These are phyloP conservation scores for Hypotaenidia okinawae DNA, from an alignment of 2,797 vertebrate genomes.

Conservation along the genomic window DNA sequence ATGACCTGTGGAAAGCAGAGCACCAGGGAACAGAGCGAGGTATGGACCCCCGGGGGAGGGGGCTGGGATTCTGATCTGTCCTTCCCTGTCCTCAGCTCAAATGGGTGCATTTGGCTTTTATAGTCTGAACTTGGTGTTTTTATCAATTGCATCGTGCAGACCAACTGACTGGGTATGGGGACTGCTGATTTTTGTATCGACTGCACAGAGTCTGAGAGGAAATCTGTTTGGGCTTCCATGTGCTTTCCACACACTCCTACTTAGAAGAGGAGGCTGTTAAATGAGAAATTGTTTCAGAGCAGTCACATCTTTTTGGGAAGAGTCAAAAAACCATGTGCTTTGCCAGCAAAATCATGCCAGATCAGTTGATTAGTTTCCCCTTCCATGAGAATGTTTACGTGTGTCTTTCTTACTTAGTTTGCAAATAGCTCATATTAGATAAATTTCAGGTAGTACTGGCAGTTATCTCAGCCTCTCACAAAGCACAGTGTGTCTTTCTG, in stretches of 20 bases:
- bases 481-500: neutral
- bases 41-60: neutral
- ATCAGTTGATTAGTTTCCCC: neutral
- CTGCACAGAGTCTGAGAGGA: neutral
- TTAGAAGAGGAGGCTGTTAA: neutral
- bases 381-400: slow-evolving; percentile 33
- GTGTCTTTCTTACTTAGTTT: neutral
- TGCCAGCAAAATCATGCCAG: slow-evolving; percentile 22
- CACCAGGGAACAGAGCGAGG: neutral
- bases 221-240: neutral
- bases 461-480: neutral
- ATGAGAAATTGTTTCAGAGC: neutral
- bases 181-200: neutral
- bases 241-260: neutral
- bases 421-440: neutral
- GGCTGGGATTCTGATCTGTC: neutral
- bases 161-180: neutral
- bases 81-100: neutral
- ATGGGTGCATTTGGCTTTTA: accelerated
- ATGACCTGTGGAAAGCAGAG: neutral
- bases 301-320: neutral
- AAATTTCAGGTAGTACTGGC: neutral
- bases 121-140: neutral
- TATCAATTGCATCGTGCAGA: accelerated
- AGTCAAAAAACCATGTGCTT: slow-evolving; percentile 37